A percentile compares a stretch with the other conserved stretches of the same genome.
Evolutionary conservation across 2,113 vertebrate genomes (phyloP).

Genomic region (Dicrurus megarhynchus): DNA sequence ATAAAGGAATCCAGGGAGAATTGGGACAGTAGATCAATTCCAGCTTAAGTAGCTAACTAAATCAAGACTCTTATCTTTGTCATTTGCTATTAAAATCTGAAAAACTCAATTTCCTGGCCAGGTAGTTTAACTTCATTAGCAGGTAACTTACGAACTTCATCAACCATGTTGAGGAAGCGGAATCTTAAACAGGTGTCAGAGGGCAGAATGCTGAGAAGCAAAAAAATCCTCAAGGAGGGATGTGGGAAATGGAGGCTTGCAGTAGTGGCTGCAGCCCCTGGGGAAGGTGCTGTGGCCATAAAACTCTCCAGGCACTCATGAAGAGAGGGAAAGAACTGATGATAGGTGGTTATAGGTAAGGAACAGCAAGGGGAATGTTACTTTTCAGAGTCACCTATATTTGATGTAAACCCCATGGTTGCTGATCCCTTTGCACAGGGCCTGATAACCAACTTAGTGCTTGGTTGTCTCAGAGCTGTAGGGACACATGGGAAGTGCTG

Average conservation of each 20-base stretch:
- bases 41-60: neutral
- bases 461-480: neutral
- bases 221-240: neutral
- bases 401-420: neutral
- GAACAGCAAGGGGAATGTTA: neutral
- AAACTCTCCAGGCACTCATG: neutral
- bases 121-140: neutral
- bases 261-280: neutral
- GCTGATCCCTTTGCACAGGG: neutral
- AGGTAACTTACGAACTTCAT: neutral
- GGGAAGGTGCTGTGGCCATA: neutral
- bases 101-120: neutral
- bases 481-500: neutral
- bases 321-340: neutral
- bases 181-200: neutral
- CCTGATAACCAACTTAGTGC: neutral
- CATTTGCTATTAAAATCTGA: neutral
- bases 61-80: neutral
- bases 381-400: neutral
- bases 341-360: neutral
- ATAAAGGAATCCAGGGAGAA: neutral
- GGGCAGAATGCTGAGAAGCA: neutral
- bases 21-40: neutral
- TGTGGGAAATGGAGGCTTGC: neutral
- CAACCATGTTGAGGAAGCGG: neutral